phyloP scores from a whole-genome alignment of 2,797 vertebrate species.

The Diplodus sargus region DNA sequence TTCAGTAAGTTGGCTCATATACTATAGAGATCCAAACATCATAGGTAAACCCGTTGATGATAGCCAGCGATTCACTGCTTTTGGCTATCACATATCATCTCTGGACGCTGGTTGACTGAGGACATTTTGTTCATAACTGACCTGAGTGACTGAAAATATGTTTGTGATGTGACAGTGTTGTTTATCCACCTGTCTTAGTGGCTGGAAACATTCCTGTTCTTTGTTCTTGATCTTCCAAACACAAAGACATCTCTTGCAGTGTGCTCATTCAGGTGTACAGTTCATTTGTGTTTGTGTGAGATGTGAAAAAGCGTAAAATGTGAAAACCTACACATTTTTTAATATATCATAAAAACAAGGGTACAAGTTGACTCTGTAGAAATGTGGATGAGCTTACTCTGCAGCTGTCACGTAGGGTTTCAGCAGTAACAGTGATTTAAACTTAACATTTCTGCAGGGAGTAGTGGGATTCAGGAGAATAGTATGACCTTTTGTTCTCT shows the following conservation, averaged over 20 bases:
- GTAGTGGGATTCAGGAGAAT: constrained; percentile 3
- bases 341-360: background rate
- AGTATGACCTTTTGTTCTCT: constrained; percentile 33
- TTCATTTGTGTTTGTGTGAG: constrained; percentile 25
- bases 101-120: background rate
- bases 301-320: background rate
- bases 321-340: constrained; percentile 12
- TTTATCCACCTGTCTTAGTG: constrained; percentile 39
- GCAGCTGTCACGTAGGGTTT: constrained; percentile 21
- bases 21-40: background rate
- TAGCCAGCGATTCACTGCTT: background rate
- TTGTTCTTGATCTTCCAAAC: constrained; percentile 34
- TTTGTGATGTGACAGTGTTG: constrained; percentile 15
- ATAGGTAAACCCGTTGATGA: background rate
- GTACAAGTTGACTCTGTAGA: constrained; percentile 5
- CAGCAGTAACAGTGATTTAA: constrained; percentile 16
- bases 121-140: constrained; percentile 21
- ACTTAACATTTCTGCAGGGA: constrained; percentile 16
- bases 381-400: constrained; percentile 8
- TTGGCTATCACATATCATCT: constrained; percentile 5
- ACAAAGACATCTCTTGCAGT: background rate
- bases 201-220: constrained; percentile 3
- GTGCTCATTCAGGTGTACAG: constrained; percentile 3
- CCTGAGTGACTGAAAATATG: constrained; percentile 1
- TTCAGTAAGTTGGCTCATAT: background rate